Conservation (phyloP, 2,113 vertebrate genomes). For the Cyanoramphus novaezelandiae region DNA sequence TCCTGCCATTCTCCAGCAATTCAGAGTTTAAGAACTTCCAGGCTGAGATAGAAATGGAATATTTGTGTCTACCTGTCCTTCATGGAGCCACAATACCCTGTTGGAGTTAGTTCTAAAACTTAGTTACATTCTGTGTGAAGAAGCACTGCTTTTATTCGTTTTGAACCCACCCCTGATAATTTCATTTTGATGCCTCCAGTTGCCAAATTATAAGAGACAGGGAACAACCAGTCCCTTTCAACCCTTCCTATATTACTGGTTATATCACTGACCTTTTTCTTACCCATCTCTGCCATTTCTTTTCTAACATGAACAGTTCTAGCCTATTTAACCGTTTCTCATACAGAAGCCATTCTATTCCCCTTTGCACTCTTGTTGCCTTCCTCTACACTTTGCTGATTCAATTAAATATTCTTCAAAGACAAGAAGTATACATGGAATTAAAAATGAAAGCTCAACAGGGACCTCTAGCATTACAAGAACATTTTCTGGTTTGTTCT, state of each 20-base stretch:
- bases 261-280: neutral
- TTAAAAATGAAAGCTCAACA: neutral
- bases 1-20: neutral
- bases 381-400: neutral
- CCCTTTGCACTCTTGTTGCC: neutral
- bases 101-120: neutral
- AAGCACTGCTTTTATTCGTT: neutral
- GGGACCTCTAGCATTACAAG: neutral
- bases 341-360: neutral
- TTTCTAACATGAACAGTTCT: neutral
- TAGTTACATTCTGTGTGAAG: neutral
- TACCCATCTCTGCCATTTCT: neutral
- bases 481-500: neutral
- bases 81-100: neutral
- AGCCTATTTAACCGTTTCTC: neutral
- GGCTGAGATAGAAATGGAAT: neutral
- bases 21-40: neutral
- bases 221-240: neutral
- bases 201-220: neutral
- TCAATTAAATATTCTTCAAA: neutral
- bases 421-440: neutral
- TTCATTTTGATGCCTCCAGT: neutral
- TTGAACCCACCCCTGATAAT: neutral
- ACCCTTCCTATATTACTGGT: neutral
- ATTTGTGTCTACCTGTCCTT: neutral